These are phyloP conservation scores for Tricholaema leucomelas DNA, from an alignment of 2,113 vertebrate species.

Conservation along the genomic window DNA sequence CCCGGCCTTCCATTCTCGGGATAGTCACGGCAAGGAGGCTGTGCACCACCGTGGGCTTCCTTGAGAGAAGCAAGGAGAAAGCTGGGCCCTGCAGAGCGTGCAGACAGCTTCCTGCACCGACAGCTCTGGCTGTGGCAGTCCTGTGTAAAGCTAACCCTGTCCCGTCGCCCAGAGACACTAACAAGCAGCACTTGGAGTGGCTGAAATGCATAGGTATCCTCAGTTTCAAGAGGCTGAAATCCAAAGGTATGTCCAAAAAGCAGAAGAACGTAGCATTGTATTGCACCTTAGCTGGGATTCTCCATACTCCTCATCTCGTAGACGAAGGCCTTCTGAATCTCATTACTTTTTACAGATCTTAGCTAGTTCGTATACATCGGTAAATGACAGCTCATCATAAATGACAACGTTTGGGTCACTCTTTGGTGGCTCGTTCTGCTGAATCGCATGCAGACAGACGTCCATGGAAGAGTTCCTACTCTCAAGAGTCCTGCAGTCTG, in stretches of 20 bases:
- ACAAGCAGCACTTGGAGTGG: neutral
- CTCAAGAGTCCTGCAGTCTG: neutral
- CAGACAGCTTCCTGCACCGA: neutral
- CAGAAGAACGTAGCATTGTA: rapidly evolving
- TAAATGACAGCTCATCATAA: neutral
- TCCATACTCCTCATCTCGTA: neutral
- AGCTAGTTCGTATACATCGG: neutral
- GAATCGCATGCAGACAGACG: neutral
- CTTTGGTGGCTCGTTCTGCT: neutral
- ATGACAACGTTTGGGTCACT: neutral
- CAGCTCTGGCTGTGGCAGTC: neutral
- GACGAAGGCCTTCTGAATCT: neutral
- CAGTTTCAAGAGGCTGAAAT: rapidly evolving
- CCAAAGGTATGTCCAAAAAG: neutral
- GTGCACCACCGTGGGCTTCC: neutral
- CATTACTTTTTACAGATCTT: neutral
- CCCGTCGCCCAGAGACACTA: rapidly evolving
- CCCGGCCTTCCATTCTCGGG: neutral
- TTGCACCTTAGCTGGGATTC: neutral
- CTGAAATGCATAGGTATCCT: neutral
- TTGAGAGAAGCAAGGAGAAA: no score
- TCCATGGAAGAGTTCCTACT: neutral
- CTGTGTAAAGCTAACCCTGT: rapidly evolving
- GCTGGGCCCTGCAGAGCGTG: neutral
- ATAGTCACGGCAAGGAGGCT: no score